Evolutionary conservation across 2,888 invertebrate genomes (phyloP).

Genomic region (Agriotes lineatus): DNA sequence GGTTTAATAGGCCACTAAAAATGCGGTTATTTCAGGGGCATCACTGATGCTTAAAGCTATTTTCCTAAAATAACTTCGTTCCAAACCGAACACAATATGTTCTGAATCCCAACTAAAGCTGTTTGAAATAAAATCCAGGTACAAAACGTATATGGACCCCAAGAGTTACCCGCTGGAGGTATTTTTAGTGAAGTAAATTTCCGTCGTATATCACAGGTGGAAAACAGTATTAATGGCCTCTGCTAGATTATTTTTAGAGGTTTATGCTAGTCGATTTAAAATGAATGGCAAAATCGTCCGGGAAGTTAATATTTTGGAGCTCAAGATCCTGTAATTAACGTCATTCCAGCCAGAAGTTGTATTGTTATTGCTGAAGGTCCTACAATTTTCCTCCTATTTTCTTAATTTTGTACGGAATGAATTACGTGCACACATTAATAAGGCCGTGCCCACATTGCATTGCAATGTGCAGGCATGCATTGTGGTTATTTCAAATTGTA

Average conservation of each 20-base stretch:
- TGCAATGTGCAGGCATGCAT: background rate
- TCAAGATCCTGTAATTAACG: background rate
- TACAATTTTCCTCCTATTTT: background rate
- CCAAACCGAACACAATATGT: too few species aligned
- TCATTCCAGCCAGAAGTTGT: background rate
- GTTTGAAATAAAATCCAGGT: background rate
- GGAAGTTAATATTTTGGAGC: conserved; percentile 5
- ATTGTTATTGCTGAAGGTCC: conserved; percentile 1
- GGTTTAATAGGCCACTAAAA: too few species aligned
- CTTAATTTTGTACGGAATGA: background rate
- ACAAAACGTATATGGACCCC: background rate
- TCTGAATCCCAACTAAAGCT: conserved; percentile 1
- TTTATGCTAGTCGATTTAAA: conserved; percentile 17
- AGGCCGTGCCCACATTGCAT: background rate
- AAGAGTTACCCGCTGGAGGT: background rate
- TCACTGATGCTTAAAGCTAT: background rate
- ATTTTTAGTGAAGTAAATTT: conserved; percentile 2
- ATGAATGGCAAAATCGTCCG: background rate
- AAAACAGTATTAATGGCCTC: background rate
- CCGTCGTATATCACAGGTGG: background rate
- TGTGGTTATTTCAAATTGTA: background rate
- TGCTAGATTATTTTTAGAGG: background rate
- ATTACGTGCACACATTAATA: too few species aligned
- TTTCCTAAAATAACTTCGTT: conserved; percentile 7
- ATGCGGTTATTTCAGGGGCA: background rate